Evolutionary conservation across 1,140 invertebrate genomes (phyloP).

Genomic region (Arctopsyche grandis): DNA sequence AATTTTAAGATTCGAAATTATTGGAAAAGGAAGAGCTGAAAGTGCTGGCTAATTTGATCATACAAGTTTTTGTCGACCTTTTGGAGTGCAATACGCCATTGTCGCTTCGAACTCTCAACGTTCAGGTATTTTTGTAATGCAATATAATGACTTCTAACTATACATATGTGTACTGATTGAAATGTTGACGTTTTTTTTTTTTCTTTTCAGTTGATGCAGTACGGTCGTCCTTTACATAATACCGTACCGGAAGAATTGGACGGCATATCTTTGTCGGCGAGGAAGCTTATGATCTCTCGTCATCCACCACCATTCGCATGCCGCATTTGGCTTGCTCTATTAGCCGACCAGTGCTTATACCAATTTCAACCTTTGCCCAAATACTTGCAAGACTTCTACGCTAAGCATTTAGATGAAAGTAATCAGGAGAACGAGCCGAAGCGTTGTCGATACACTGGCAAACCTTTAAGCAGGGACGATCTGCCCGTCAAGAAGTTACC

Average conservation of each 20-base stretch:
- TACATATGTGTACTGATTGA: background rate
- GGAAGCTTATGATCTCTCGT: slow-evolving; percentile 46
- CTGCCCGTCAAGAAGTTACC: background rate
- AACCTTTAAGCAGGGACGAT: background rate
- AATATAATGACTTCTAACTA: background rate
- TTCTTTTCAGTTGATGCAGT: slow-evolving; percentile 50
- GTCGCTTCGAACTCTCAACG: slow-evolving; percentile 47
- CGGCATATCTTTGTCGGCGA: slow-evolving; percentile 38
- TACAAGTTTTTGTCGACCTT: slow-evolving; percentile 46
- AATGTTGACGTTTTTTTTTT: background rate
- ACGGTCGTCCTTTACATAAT: slow-evolving; percentile 43
- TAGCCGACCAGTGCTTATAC: slow-evolving; percentile 50
- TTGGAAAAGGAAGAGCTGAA: slow-evolving; percentile 38
- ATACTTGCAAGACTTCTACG: slow-evolving; percentile 52
- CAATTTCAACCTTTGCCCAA: slow-evolving; percentile 48
- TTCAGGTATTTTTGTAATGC: slow-evolving; percentile 39
- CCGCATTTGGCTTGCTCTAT: slow-evolving; percentile 46
- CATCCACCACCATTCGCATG: slow-evolving; percentile 41
- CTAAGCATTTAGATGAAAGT: slow-evolving; percentile 46
- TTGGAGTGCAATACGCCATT: slow-evolving; percentile 46
- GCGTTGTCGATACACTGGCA: slow-evolving; percentile 1
- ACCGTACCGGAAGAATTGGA: slow-evolving; percentile 48
- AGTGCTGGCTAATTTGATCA: slow-evolving; percentile 42
- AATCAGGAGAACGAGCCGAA: slow-evolving; percentile 23
- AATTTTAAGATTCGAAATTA: slow-evolving; percentile 49